These are phyloP conservation scores for Zonotrichia albicollis DNA, from an alignment of 2,797 vertebrate species.

Conservation along the genomic window DNA sequence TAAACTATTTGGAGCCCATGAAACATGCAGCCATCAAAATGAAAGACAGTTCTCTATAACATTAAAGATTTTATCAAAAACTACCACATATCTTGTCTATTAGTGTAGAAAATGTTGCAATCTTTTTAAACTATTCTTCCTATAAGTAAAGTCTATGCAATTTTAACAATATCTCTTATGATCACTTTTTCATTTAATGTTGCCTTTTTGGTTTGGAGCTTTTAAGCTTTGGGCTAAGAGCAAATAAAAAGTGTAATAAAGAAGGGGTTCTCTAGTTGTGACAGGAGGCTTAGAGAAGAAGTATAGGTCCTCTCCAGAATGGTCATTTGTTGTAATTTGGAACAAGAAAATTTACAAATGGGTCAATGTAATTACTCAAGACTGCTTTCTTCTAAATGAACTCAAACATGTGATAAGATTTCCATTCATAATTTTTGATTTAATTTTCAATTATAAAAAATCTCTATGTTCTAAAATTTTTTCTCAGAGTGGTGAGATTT, in stretches of 20 bases:
- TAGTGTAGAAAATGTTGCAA: neutral
- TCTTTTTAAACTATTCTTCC: neutral
- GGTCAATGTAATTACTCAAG: neutral
- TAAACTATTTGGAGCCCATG: neutral
- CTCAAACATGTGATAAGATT: neutral
- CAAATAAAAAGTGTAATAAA: neutral
- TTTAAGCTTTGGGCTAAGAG: neutral
- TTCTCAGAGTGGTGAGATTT: neutral
- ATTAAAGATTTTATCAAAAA: neutral
- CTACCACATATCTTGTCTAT: neutral
- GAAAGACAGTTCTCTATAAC: conserved; percentile 1
- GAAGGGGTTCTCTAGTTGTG: neutral
- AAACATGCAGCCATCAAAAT: neutral
- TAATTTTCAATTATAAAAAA: neutral
- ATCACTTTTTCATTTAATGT: neutral
- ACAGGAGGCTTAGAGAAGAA: neutral
- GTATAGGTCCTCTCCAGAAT: neutral
- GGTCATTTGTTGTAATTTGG: neutral
- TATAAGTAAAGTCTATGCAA: neutral
- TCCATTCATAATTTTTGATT: neutral
- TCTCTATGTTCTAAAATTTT: neutral
- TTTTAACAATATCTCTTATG: neutral
- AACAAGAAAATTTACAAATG: neutral
- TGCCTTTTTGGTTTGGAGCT: neutral
- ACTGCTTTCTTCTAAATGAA: neutral